Evolutionary conservation across 2,797 vertebrate genomes (phyloP).

Genomic region (Neoniphon sammara): DNA sequence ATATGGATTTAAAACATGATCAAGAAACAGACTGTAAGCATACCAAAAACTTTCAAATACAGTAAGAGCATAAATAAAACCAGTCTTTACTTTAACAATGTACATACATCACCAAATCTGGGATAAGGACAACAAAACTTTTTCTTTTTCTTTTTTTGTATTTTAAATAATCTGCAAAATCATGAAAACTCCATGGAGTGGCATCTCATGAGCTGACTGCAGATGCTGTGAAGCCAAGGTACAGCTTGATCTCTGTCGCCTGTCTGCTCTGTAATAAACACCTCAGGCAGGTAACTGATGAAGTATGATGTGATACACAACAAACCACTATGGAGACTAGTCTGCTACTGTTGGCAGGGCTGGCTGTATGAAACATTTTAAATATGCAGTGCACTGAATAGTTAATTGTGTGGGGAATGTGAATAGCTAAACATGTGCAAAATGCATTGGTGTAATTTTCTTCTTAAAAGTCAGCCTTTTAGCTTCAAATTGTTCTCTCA

Average conservation of each 20-base stretch:
- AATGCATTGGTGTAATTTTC: neutral
- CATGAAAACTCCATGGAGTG: neutral
- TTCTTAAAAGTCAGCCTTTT: neutral
- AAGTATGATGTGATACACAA: neutral
- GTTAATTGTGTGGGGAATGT: neutral
- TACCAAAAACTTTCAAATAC: neutral
- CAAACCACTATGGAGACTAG: neutral
- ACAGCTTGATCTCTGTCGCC: neutral
- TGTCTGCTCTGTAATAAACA: slow-evolving; percentile 17
- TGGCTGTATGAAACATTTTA: slow-evolving; percentile 6
- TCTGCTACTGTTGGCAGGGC: neutral
- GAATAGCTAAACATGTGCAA: neutral
- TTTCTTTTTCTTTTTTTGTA: too few relatives aligned
- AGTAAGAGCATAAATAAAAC: neutral
- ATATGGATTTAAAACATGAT: neutral
- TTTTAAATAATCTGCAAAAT: too few relatives aligned
- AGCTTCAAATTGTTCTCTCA: neutral
- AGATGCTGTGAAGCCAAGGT: neutral
- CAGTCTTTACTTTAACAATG: neutral
- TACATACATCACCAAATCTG: too few relatives aligned
- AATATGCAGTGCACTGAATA: neutral
- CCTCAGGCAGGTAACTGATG: slow-evolving; percentile 9
- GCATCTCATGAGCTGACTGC: neutral
- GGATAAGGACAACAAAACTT: too few relatives aligned
- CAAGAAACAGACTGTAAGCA: neutral